These are phyloP conservation scores for Xenopus laevis DNA, from an alignment of 2,113 vertebrate genomes.

Conservation along the genomic window DNA sequence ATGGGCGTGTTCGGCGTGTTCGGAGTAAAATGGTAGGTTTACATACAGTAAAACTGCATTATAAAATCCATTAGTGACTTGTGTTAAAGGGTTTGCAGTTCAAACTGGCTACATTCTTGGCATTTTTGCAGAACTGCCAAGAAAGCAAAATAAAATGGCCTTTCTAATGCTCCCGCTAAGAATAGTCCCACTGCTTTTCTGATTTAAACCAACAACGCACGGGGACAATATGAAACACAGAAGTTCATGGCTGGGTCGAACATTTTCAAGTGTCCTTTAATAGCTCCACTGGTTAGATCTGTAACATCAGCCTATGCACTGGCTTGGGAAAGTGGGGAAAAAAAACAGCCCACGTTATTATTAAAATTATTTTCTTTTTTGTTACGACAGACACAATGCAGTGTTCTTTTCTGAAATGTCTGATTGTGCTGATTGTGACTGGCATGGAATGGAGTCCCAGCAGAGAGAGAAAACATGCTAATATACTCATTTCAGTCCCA, in stretches of 20 bases:
- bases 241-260: constrained; percentile 40
- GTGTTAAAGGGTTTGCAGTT: constrained; percentile 67
- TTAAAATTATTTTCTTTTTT: not conserved
- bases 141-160: constrained; percentile 79
- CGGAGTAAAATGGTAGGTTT: constrained; percentile 57
- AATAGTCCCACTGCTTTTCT: constrained; percentile 60
- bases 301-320: not conserved
- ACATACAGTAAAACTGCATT: constrained; percentile 64
- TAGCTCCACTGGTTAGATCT: constrained; percentile 18
- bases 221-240: constrained; percentile 31
- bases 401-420: not conserved
- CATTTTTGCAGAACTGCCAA: constrained; percentile 85
- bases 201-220: constrained; percentile 51
- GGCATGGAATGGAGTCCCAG: too few species aligned
- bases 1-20: constrained; percentile 49
- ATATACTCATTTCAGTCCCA: too few species aligned
- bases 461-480: too few species aligned
- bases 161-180: constrained; percentile 66
- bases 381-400: not conserved
- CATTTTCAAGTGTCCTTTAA: constrained; percentile 25
- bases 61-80: constrained; percentile 61
- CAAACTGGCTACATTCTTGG: constrained; percentile 76
- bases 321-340: constrained; percentile 15
- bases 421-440: too few species aligned
- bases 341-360: not conserved